A percentile compares a stretch with the other conserved stretches of the same genome.
phyloP scores from a whole-genome alignment of 2,797 vertebrate genomes.

The Pseudopleuronectes americanus region DNA sequence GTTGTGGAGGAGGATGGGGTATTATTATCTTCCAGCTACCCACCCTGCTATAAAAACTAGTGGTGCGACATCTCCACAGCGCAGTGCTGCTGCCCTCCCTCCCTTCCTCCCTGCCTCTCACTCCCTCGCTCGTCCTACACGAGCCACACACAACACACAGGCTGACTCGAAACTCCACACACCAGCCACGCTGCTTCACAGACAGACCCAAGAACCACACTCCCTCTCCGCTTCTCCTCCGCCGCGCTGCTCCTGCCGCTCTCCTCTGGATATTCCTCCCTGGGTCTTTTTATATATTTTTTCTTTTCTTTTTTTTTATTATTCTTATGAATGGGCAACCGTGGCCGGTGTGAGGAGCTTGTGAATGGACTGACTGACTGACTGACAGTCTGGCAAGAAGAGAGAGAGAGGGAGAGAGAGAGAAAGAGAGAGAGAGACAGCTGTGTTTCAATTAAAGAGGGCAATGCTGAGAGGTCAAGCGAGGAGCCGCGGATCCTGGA shows the following conservation, averaged over 20 bases:
- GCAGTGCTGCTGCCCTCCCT: constrained; percentile 83
- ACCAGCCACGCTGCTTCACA: constrained; percentile 66
- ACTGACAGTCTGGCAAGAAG: constrained; percentile 51
- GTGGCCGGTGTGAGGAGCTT: constrained; percentile 65
- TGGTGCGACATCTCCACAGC: constrained; percentile 87
- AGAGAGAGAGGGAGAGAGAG: constrained; percentile 30
- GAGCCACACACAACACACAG: constrained; percentile 76
- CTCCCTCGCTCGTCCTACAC: constrained; percentile 79
- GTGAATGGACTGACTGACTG: constrained; percentile 81
- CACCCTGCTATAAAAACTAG: constrained; percentile 90
- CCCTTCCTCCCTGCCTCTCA: constrained; percentile 80
- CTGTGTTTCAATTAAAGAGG: constrained; percentile 68
- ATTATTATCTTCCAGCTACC: constrained; percentile 91
- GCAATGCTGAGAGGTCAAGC: constrained; percentile 82
- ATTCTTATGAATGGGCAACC: constrained; percentile 80
- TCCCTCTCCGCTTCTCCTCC: constrained; percentile 52
- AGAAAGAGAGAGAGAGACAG: constrained; percentile 47
- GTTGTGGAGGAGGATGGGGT: constrained; percentile 90
- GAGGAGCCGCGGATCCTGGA: constrained; percentile 75
- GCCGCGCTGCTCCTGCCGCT: constrained; percentile 47
- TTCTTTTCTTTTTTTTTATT: constrained; percentile 51
- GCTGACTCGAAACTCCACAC: constrained; percentile 76
- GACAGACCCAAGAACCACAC: constrained; percentile 70
- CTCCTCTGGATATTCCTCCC: constrained; percentile 72
- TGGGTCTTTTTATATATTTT: constrained; percentile 34